Evolutionary conservation across 2,888 invertebrate genomes (phyloP).

Genomic region (Harpalus rubripes): DNA sequence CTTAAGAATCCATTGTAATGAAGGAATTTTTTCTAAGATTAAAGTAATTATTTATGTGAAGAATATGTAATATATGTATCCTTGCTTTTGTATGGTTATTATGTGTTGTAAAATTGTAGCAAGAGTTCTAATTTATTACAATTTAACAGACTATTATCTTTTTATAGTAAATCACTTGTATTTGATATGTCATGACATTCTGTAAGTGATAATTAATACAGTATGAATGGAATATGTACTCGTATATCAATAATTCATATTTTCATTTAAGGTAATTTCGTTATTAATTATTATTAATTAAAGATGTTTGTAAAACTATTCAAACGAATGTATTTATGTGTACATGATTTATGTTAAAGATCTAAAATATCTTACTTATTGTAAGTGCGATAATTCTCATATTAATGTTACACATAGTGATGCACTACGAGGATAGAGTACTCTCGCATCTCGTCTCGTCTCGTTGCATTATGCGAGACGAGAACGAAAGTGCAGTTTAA

Average conservation of each 20-base stretch:
- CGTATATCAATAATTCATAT: background rate
- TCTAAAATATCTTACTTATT: too few species aligned
- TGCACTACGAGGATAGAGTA: too few species aligned
- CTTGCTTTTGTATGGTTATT: constrained; percentile 9
- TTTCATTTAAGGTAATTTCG: too few species aligned
- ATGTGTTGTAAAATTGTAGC: background rate
- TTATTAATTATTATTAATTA: too few species aligned
- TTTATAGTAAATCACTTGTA: background rate
- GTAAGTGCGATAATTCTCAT: too few species aligned
- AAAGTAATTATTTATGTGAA: constrained; percentile 28
- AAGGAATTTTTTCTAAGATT: background rate
- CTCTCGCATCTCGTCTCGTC: too few species aligned
- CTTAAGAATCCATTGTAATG: constrained; percentile 4
- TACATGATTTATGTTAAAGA: too few species aligned
- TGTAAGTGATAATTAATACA: background rate
- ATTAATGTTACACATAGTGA: too few species aligned
- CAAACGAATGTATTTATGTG: too few species aligned
- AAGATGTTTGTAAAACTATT: too few species aligned
- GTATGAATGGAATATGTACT: background rate
- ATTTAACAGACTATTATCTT: background rate
- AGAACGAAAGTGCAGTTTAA: too few species aligned
- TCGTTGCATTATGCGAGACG: too few species aligned
- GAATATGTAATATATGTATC: constrained; percentile 20
- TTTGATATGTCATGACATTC: background rate
- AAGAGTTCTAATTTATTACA: background rate